These are phyloP conservation scores for Macrobrachium rosenbergii DNA, from an alignment of 1,140 invertebrate genomes.

Conservation along the genomic window DNA sequence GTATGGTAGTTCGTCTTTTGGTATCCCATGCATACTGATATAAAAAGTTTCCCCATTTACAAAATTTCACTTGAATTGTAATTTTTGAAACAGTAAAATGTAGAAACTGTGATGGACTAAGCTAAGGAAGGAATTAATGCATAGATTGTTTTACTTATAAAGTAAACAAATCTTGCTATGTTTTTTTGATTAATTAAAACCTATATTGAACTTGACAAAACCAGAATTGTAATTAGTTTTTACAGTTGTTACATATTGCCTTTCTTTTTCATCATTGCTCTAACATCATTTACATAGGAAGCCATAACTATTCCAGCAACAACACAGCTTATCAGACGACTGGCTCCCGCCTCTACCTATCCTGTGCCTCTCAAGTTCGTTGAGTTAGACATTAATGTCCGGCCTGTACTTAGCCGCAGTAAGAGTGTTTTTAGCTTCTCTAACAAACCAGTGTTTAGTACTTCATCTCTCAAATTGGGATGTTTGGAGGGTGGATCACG, in stretches of 20 bases:
- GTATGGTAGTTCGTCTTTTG: no score
- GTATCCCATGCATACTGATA: no score
- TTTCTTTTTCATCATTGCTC: neutral
- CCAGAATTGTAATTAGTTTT: no score
- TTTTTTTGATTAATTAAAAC: no score
- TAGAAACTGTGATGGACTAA: no score
- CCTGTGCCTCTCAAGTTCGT: slow-evolving; percentile 56
- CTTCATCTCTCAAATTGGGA: slow-evolving; percentile 33
- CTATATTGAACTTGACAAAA: no score
- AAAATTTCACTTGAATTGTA: no score
- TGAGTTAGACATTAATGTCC: slow-evolving; percentile 35
- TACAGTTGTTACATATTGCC: neutral
- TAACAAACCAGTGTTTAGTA: slow-evolving; percentile 49
- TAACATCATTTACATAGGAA: neutral
- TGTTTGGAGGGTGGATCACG: slow-evolving; percentile 45
- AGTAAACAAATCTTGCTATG: no score
- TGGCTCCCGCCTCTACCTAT: slow-evolving; percentile 38
- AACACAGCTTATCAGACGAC: slow-evolving; percentile 37
- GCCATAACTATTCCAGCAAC: slow-evolving; percentile 33
- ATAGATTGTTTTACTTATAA: no score
- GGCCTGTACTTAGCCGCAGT: slow-evolving; percentile 39
- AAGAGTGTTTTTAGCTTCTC: slow-evolving; percentile 56
- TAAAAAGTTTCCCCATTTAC: no score
- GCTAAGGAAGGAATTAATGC: no score
- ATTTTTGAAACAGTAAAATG: no score